Base-by-base conservation (phyloP, 2,113 vertebrate species). In the Sylvilagus bachmani region DNA sequence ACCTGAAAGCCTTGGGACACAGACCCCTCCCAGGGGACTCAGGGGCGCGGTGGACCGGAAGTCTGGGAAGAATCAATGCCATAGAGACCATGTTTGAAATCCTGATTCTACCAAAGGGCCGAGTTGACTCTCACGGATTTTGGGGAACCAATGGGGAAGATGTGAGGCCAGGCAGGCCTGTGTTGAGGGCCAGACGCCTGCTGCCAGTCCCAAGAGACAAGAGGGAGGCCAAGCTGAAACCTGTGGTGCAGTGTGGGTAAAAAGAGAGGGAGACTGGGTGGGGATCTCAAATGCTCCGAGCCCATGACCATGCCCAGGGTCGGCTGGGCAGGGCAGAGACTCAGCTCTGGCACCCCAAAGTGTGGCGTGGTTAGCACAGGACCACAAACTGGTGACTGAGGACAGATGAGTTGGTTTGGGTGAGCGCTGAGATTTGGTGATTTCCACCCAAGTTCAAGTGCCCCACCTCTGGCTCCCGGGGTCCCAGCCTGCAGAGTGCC, bases 241-340 rank as follows among this genome's bases (percentile, higher is more conserved):
- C 29, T 14, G 61, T 31, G 21, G 31, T 49, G 2, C 2, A 0
- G 3, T 8, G 0, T 14, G 5, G 27, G 6, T 21, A 5, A 29
- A 10, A 10, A 0, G 10, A 21, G 29, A 36, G 9, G 21, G 4
- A 5, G 17, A 27, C 64, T 79, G 16, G 22, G 7, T 11, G 31
- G 10, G 10, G 21, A 24, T 51, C 74, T 51, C 12, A 33, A 62
- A 55, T 22, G 25, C 22, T 71, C 9, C 38, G 55, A 25, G n/a
- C 51, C 49, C 58, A 44, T 12, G 33, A 77, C 49, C 6, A 3
- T 17, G 49, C 31, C 10, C 10, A 16, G 71, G 10, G 19, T 21
- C 5, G 2, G 14, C 58, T 4, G 38, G 49, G 55, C 44, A 58
- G 67, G 2, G 53, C 3, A 22, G 51, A 70, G 29, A 17, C 14